phyloP scores from a whole-genome alignment of 2,888 invertebrate species.

The Leptinotarsa juncta region DNA sequence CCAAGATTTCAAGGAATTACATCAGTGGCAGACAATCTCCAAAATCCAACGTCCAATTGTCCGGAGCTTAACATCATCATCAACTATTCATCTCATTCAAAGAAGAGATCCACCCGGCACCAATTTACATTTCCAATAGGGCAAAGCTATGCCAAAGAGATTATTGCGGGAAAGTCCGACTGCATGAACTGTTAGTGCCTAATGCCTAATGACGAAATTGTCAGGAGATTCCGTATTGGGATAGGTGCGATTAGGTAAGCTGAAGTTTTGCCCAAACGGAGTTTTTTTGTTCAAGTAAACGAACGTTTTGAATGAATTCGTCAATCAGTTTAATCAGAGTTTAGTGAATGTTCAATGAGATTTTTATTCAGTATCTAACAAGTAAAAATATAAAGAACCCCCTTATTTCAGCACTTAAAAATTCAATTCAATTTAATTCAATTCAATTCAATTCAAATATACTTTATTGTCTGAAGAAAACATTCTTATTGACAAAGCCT shows the following conservation, averaged over 20 bases:
- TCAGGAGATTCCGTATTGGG: neutral
- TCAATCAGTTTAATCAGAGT: no score
- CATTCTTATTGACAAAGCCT: no score
- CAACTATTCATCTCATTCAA: slow-evolving; percentile 1
- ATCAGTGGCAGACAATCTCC: neutral
- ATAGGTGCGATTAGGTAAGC: neutral
- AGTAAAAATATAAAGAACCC: no score
- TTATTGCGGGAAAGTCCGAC: slow-evolving; percentile 5
- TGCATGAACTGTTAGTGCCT: neutral
- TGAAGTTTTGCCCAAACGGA: neutral
- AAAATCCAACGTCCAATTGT: slow-evolving; percentile 6
- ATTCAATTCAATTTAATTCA: no score
- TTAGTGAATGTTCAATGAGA: no score
- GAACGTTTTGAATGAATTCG: no score
- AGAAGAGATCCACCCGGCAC: neutral
- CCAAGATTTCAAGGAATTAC: neutral
- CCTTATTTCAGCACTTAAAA: no score
- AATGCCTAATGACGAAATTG: neutral
- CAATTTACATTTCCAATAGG: slow-evolving; percentile 16
- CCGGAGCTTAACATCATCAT: neutral
- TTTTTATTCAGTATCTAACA: no score
- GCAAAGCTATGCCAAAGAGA: neutral
- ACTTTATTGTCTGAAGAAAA: no score
- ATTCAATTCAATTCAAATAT: no score
- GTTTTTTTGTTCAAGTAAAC: neutral